phyloP scores from a whole-genome alignment of 2,888 invertebrate species.

The Drosophila sordidula region DNA sequence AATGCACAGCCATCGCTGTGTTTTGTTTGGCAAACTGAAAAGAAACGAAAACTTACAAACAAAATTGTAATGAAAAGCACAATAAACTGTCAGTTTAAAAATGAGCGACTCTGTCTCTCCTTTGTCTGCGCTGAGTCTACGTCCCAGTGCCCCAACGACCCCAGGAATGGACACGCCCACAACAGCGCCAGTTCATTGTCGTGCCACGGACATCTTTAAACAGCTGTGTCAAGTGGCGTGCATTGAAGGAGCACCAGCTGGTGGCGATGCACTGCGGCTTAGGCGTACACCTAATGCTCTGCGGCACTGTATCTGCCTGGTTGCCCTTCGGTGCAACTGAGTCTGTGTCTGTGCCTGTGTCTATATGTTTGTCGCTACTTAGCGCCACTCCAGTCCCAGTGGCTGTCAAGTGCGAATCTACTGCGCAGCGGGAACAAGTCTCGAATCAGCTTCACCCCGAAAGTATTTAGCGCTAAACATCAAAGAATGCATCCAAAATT shows the following conservation, averaged over 20 bases:
- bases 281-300: constrained; percentile 55
- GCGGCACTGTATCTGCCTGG: not conserved
- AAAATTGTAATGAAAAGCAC: constrained; percentile 78
- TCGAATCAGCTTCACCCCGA: constrained; percentile 8
- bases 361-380: constrained; percentile 58
- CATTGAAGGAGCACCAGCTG: constrained; percentile 49
- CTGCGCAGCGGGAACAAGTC: constrained; percentile 18
- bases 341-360: not conserved
- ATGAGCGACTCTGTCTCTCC: constrained; percentile 61
- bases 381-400: constrained; percentile 45
- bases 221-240: constrained; percentile 59
- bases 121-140: constrained; percentile 10
- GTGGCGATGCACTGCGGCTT: constrained; percentile 13
- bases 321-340: not conserved
- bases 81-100: constrained; percentile 81
- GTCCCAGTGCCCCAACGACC: constrained; percentile 14
- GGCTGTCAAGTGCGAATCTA: constrained; percentile 3
- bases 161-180: constrained; percentile 1
- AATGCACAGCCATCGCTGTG: constrained; percentile 26
- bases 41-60: constrained; percentile 57
- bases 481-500: constrained; percentile 1
- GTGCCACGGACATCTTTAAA: constrained; percentile 53
- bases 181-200: constrained; percentile 47
- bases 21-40: constrained; percentile 66
- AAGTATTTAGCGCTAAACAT: constrained; percentile 7